A percentile compares a stretch with the other conserved stretches of the same genome.
These are phyloP conservation scores for Platyscapa corneri DNA, from an alignment of 1,140 invertebrate genomes.

Conservation along the genomic window DNA sequence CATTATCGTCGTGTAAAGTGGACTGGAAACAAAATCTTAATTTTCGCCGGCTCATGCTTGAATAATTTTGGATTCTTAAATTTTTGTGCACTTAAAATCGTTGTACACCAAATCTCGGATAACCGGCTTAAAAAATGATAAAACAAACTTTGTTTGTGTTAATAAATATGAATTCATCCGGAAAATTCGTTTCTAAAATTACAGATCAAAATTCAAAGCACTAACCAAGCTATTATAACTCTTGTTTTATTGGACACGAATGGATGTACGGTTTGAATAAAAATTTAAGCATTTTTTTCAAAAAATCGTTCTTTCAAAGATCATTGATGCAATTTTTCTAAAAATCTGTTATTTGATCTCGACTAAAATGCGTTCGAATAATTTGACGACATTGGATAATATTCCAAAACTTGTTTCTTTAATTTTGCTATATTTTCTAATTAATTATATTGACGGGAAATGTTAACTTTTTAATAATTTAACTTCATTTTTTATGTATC, in stretches of 20 bases:
- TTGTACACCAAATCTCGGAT: neutral
- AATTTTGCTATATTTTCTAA: no score
- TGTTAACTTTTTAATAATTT: no score
- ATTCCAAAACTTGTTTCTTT: no score
- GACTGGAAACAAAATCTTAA: neutral
- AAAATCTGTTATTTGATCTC: no score
- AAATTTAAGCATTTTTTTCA: neutral
- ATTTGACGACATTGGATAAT: no score
- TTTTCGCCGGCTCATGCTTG: conserved; percentile 4
- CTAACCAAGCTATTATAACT: neutral
- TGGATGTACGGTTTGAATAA: neutral
- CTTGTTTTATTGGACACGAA: neutral
- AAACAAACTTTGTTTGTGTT: neutral
- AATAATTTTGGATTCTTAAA: neutral
- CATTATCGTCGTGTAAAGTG: neutral
- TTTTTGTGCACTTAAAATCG: neutral
- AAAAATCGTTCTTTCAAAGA: neutral
- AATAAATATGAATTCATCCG: neutral
- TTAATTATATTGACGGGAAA: no score
- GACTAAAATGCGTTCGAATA: no score
- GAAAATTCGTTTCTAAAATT: conserved; percentile 2
- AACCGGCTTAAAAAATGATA: neutral
- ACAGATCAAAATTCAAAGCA: conserved; percentile 1
- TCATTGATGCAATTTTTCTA: no score
- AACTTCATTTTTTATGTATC: no score